Base-by-base conservation (phyloP, 1,140 invertebrate species). In the Mesaphorura yosii region DNA sequence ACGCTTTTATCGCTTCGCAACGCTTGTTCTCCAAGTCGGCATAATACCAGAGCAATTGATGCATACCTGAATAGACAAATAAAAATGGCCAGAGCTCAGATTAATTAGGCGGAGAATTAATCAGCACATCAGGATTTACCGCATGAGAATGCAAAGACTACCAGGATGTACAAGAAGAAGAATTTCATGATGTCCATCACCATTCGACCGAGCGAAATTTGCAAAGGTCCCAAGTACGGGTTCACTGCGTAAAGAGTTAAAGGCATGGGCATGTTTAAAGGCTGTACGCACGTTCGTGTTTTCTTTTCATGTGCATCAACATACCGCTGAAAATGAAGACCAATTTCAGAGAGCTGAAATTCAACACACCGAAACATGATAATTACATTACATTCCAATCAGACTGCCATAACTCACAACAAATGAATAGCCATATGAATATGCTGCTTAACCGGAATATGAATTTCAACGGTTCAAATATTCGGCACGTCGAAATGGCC, bases 301-400 rank as follows among this genome's bases (percentile, higher is more conserved):
- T n/a, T n/a, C n/a, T n/a, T n/a, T n/a, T n/a, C n/a, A n/a, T n/a
- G n/a, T n/a, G n/a, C n/a, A n/a, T n/a, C n/a, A n/a, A n/a, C n/a
- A n/a, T n/a, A n/a, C n/a, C n/a, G n/a, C n/a, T 97, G 74, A 98
- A 98, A 70, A 98, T 97, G 76, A 96, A 96, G 64, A 98, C 93
- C 64, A 98, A 76, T 73, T 97, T 98, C 51, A 98, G 77, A 48
- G 91, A 95, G 74, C 89, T 90, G 75, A n/a, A n/a, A n/a, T n/a
- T n/a, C n/a, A n/a, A n/a, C n/a, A n/a, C n/a, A n/a, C n/a, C n/a
- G n/a, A n/a, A n/a, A n/a, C n/a, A n/a, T n/a, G n/a, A n/a, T n/a
- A n/a, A n/a, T n/a, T n/a, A n/a, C n/a, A n/a, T n/a, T n/a, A n/a
- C n/a, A n/a, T n/a, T n/a, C n/a, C n/a, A n/a, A n/a, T n/a, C n/a